These are phyloP conservation scores for Perithous albicinctus DNA, from an alignment of 2,888 invertebrate species.

Conservation along the genomic window DNA sequence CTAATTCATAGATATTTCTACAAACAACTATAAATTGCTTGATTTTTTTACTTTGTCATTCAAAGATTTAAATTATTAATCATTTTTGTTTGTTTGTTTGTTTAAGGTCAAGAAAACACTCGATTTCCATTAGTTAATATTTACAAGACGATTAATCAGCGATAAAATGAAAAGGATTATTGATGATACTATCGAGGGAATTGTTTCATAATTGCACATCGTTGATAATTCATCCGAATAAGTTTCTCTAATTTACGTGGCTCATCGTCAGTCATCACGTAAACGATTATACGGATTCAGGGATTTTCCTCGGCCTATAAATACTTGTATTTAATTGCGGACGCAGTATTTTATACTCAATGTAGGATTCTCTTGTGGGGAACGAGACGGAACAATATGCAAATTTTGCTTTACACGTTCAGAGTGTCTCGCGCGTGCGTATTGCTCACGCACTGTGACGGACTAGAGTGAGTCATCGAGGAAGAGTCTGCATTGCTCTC, in stretches of 20 bases:
- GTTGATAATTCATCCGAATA: not conserved
- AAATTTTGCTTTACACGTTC: constrained; percentile 17
- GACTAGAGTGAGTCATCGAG: constrained; percentile 50
- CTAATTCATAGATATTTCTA: too few species aligned
- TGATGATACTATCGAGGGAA: not conserved
- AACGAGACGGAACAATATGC: constrained; percentile 42
- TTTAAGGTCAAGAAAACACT: too few species aligned
- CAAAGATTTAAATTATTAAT: too few species aligned
- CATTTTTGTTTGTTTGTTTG: too few species aligned
- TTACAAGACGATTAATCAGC: not conserved
- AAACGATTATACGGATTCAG: not conserved
- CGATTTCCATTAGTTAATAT: too few species aligned
- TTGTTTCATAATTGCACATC: not conserved
- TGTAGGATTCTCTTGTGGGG: not conserved
- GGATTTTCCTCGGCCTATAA: constrained; percentile 30
- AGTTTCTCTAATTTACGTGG: not conserved
- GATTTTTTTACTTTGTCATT: too few species aligned
- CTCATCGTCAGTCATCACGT: not conserved
- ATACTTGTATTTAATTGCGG: constrained; percentile 12
- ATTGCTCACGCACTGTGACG: not conserved
- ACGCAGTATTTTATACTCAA: not conserved
- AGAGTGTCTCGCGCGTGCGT: constrained; percentile 18
- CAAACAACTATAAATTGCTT: too few species aligned
- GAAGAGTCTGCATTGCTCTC: constrained; percentile 50
- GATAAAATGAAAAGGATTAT: not conserved